Base-by-base conservation (phyloP, 2,888 invertebrate species). In the Trissolcus japonicus region DNA sequence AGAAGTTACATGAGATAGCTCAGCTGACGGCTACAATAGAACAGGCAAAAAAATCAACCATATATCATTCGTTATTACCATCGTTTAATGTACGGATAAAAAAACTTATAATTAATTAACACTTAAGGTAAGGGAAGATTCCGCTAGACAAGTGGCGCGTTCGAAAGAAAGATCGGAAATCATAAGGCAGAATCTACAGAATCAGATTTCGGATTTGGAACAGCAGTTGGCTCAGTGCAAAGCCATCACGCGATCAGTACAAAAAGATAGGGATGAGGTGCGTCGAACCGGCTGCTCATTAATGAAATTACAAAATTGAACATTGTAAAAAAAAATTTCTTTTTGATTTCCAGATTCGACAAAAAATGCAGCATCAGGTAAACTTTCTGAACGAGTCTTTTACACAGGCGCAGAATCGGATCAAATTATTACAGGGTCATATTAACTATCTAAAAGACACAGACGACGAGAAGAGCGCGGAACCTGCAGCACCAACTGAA, bases 341-440 rank as follows among this genome's bases (percentile, higher is more conserved):
- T n/a, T 46, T 51, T 3, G 0, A 19, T 54, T 55, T 29, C 0
- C 83, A 93, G 93, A 92, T 93, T 50, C 91, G 94, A 61, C 93
- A 93, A 84, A 92, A 93, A 77, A 93, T 94, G 92, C 93, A 94
- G 82, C 90, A 92, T 16, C 93, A 94, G 84, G 92, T 94, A 55
- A 92, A 91, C 76, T 92, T 91, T 82, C 86, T 94, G 73, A 93
- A 92, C 82, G 93, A 94, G 82, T 93, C 92, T 80, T 93, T 94
- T 80, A 92, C 93, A 68, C 90, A 94, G 82, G 93, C 93, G 0
- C 93, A 93, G 82, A 91, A 92, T 80, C 89, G 93, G 19, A 91
- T 94, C 13, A 91, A 92, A 40, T 91, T 91, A 14, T 88, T 94
- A 13, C 93, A 93, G 82, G 92, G 91, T 7, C 93, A 94, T 76